Conservation (phyloP, 2,888 invertebrate genomes). For the Callimorpha dominula region DNA sequence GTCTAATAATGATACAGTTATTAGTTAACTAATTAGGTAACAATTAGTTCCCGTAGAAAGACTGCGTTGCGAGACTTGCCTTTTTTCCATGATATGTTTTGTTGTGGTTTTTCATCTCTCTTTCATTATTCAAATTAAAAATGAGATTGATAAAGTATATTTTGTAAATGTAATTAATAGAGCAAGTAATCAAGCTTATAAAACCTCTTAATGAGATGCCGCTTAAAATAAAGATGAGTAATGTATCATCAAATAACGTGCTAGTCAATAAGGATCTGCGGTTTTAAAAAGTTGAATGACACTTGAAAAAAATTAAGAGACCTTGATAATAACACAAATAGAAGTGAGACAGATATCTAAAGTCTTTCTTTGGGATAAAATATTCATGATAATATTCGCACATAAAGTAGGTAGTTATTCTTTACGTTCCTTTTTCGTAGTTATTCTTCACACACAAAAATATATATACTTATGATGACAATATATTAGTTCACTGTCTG, state of each 20-base stretch:
- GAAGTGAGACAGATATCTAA: background rate
- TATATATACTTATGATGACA: too few relatives aligned
- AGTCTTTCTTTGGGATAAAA: too few relatives aligned
- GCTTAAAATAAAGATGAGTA: background rate
- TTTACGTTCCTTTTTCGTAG: too few relatives aligned
- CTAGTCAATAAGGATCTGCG: background rate
- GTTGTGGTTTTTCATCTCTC: background rate
- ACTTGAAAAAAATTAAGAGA: background rate
- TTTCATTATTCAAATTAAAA: background rate
- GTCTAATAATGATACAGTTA: too few relatives aligned
- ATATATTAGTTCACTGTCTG: too few relatives aligned
- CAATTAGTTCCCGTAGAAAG: too few relatives aligned
- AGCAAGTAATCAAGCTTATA: background rate
- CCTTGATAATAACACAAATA: background rate
- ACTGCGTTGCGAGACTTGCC: too few relatives aligned
- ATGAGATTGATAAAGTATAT: background rate
- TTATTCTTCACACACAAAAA: too few relatives aligned
- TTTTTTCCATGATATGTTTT: too few relatives aligned
- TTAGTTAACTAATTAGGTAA: too few relatives aligned
- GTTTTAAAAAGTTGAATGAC: conserved; percentile 2
- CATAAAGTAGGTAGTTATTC: too few relatives aligned
- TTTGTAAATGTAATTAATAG: background rate
- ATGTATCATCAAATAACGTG: background rate
- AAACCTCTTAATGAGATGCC: background rate
- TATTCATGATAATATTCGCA: too few relatives aligned